Conservation (phyloP, 2,888 invertebrate species). For the Microctonus hyperodae region DNA sequence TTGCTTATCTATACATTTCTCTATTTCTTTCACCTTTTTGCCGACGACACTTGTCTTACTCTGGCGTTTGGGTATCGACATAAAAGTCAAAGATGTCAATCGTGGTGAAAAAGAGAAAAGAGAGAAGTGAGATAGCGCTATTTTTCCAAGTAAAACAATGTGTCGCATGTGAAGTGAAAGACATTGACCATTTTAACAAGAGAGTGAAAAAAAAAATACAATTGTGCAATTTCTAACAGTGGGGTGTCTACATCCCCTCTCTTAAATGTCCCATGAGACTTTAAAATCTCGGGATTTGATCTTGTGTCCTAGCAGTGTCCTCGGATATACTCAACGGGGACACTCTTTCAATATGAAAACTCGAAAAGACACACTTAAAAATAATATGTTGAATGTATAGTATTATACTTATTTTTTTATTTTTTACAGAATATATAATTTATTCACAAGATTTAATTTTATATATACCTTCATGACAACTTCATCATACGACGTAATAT, state of each 20-base stretch:
- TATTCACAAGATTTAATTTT: no score
- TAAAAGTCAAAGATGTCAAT: slow-evolving; percentile 31
- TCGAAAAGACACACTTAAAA: no score
- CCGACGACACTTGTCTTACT: not conserved
- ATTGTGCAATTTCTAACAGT: slow-evolving; percentile 2
- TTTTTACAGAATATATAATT: no score
- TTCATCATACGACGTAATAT: no score
- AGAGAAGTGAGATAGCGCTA: not conserved
- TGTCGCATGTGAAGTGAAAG: slow-evolving; percentile 1
- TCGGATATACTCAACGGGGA: slow-evolving; percentile 2
- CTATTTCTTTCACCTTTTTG: slow-evolving; percentile 24
- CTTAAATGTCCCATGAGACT: slow-evolving; percentile 1
- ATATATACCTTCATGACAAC: no score
- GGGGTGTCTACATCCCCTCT: not conserved
- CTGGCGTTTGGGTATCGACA: not conserved
- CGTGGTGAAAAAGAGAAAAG: not conserved
- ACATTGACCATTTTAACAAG: not conserved
- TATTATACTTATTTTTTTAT: no score
- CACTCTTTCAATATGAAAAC: no score
- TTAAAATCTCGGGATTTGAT: slow-evolving; percentile 37
- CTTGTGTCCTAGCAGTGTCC: slow-evolving; percentile 28
- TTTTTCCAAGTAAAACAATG: slow-evolving; percentile 6
- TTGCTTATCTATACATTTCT: not conserved
- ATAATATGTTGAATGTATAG: no score
- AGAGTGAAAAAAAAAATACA: not conserved